Evolutionary conservation across 2,888 invertebrate species (phyloP), one percentile per base, ranked within the genome.

Genomic region (Lycocerus yunnanus): DNA sequence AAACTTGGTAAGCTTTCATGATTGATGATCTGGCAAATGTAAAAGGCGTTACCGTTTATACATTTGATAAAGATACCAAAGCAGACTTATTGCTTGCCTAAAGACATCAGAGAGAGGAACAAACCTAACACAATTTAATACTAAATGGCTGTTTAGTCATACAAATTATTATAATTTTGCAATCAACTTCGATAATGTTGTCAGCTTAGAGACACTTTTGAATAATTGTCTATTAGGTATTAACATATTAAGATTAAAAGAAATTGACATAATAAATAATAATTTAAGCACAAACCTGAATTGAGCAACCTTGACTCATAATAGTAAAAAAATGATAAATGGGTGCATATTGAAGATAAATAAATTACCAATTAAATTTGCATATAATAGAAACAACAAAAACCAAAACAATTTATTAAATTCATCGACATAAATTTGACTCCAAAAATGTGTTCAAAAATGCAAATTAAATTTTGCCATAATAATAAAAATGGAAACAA

Each of bases 61-160:
- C 58, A 21, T 68, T 69, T 70, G 43, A 68, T 72, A 73, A 72
- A 77, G 72, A 72, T 76, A 16, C 27, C 24, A 70, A 14, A 21
- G 67, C 16, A 72, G 70, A 58, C 67, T 73, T 72, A 72, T 73
- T 72, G 67, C 68, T 68, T 43, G 43, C 43, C 43, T 43, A 43
- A 43, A 43, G 43, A 43, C 43, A 43, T 43, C 43, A 1, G n/a
- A 43, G 43, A 43, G 43, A 43, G 43, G 43, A 43, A 43, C 43
- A 43, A 43, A 43, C 43, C 43, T n/a, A 43, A 43, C n/a, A 43
- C 43, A 43, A 43, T 43, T 43, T 43, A 43, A 43, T 43, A 43
- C 43, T 43, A 43, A 43, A 43, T 43, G 43, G 43, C 43, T n/a
- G n/a, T 43, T 43, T 43, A 43, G 43, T 43, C n/a, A 43, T 43